A percentile compares a stretch with the other conserved stretches of the same genome.
Evolutionary conservation across 2,888 invertebrate genomes (phyloP).

Genomic region (Orthosia gothica): DNA sequence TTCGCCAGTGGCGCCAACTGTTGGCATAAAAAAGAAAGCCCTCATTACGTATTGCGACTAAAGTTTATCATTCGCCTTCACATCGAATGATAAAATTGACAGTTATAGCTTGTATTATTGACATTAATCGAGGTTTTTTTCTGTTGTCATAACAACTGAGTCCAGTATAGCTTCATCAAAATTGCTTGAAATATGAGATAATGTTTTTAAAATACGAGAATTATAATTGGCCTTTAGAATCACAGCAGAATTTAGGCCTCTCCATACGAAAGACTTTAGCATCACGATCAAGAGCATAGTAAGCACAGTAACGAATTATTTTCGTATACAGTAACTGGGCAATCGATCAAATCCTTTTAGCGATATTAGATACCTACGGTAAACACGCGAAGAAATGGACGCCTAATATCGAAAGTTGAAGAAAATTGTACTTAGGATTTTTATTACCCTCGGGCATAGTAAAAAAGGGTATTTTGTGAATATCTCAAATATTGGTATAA

Average conservation of each 20-base stretch:
- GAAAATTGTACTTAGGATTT: constrained; percentile 29
- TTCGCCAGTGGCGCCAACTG: no score
- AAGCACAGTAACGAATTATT: constrained; percentile 17
- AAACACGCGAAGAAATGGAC: constrained; percentile 39
- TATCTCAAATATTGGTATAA: constrained; percentile 9
- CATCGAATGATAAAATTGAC: no score
- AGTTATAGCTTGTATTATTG: no score
- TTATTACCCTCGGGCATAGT: constrained; percentile 33
- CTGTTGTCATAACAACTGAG: no score
- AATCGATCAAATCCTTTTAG: constrained; percentile 54
- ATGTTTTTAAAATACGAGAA: no score
- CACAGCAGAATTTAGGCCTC: not conserved
- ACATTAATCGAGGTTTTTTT: no score
- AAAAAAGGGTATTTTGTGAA: constrained; percentile 31
- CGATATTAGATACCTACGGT: constrained; percentile 43
- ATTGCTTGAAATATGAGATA: no score
- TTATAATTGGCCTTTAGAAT: not conserved
- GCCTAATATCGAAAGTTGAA: constrained; percentile 36
- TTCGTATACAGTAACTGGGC: constrained; percentile 16
- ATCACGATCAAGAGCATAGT: constrained; percentile 1
- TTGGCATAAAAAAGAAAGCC: no score
- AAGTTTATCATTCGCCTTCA: no score
- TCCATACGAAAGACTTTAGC: not conserved
- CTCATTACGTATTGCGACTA: no score
- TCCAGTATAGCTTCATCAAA: no score